Conservation (phyloP, 64 coral and sea anemone genomes). For the Montipora foliosa region DNA sequence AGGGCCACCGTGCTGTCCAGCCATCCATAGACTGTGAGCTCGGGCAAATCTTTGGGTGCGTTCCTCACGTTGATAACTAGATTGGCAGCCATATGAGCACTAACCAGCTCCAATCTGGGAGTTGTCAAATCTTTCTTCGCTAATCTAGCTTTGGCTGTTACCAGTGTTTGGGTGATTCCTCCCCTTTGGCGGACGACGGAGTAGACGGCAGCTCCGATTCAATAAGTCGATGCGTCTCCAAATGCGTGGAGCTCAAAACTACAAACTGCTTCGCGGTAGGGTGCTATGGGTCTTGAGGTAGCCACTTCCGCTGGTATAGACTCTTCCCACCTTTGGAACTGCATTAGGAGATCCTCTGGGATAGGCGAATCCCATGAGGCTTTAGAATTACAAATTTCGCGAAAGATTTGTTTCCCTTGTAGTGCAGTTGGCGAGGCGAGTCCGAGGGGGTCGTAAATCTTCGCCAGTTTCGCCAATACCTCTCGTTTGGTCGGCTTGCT, state of each 20-base stretch:
- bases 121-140: background rate
- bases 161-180: background rate
- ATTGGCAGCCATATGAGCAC: background rate
- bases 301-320: background rate
- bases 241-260: background rate
- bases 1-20: background rate
- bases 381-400: background rate
- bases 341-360: background rate
- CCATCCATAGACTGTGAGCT: background rate
- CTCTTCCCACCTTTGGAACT: slow-evolving; percentile 14
- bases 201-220: slow-evolving; percentile 5
- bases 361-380: slow-evolving; percentile 22
- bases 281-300: background rate
- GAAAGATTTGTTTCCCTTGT: slow-evolving; percentile 34
- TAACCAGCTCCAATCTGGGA: background rate
- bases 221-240: background rate
- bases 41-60: background rate
- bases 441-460: no score
- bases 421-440: background rate
- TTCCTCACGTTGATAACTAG: slow-evolving; percentile 6
- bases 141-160: background rate
- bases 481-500: no score
- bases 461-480: no score
- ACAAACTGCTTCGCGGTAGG: no score
- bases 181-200: background rate